A percentile compares a stretch with the other conserved stretches of the same genome.
Conservation (phyloP, 1,140 invertebrate genomes). For the Ylistrum balloti region DNA sequence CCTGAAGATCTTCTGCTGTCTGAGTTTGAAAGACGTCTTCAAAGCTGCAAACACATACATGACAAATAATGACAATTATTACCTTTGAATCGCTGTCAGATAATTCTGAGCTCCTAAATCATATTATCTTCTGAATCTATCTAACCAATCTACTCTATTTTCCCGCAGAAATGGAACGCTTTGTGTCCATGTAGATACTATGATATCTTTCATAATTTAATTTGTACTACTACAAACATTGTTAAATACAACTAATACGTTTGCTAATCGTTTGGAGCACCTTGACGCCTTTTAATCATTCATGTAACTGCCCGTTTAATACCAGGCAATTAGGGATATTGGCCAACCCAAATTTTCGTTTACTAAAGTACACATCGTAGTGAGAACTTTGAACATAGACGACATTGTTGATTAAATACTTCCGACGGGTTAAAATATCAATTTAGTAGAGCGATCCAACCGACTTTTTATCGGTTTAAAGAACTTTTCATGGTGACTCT, state of each 20-base stretch:
- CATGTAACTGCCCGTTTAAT: constrained; percentile 4
- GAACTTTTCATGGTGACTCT: too few species aligned
- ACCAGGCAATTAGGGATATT: neutral
- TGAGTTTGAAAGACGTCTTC: constrained; percentile 1
- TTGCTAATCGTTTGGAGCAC: neutral
- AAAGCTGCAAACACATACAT: neutral
- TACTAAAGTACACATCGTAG: neutral
- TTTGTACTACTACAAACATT: neutral
- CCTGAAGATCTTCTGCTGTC: neutral
- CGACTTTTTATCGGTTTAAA: too few species aligned
- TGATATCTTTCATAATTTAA: constrained; percentile 2
- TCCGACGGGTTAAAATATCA: neutral
- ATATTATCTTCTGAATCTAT: neutral
- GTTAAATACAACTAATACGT: neutral
- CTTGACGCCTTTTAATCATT: neutral
- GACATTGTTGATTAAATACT: neutral
- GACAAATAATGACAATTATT: constrained; percentile 13
- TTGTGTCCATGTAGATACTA: neutral
- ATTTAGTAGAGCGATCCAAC: neutral
- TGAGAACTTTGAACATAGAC: neutral
- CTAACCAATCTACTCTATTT: neutral
- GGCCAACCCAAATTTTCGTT: neutral
- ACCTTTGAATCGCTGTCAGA: neutral
- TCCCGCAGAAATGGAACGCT: neutral
- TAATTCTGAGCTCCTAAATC: neutral